Conservation (phyloP, 2,888 invertebrate genomes). For the Lutraria lutraria region DNA sequence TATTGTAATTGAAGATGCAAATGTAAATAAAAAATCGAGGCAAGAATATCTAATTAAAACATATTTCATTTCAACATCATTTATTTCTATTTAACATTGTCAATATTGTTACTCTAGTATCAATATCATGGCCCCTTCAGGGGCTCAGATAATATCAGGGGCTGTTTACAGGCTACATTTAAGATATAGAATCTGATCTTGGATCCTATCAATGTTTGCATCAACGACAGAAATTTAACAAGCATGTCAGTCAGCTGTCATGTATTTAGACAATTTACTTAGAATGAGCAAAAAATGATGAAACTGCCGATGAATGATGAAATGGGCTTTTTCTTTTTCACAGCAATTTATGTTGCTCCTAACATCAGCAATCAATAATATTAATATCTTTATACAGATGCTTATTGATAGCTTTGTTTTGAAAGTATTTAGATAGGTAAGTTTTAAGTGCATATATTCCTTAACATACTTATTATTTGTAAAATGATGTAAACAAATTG, state of each 20-base stretch:
- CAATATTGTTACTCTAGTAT: slow-evolving; percentile 51
- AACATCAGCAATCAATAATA: too few species aligned
- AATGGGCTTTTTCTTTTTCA: background rate
- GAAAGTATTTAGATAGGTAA: too few species aligned
- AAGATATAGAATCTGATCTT: slow-evolving; percentile 31
- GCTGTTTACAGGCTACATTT: slow-evolving; percentile 26
- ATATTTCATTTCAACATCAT: slow-evolving; percentile 48
- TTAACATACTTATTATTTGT: too few species aligned
- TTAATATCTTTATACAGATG: too few species aligned
- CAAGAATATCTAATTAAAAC: slow-evolving; percentile 32
- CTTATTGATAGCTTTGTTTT: too few species aligned
- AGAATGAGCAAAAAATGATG: background rate
- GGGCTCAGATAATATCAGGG: slow-evolving; percentile 24
- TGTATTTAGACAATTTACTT: slow-evolving; percentile 17
- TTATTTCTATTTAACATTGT: slow-evolving; percentile 47
- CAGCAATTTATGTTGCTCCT: too few species aligned
- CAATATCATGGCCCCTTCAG: slow-evolving; percentile 38
- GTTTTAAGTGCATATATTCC: too few species aligned
- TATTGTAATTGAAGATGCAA: background rate
- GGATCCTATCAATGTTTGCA: slow-evolving; percentile 25
- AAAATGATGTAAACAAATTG: too few species aligned
- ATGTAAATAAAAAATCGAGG: background rate
- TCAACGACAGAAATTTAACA: slow-evolving; percentile 27
- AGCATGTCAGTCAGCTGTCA: slow-evolving; percentile 44
- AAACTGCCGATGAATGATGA: background rate